Conservation (phyloP, 2,113 vertebrate genomes). For the Lampris incognitus region DNA sequence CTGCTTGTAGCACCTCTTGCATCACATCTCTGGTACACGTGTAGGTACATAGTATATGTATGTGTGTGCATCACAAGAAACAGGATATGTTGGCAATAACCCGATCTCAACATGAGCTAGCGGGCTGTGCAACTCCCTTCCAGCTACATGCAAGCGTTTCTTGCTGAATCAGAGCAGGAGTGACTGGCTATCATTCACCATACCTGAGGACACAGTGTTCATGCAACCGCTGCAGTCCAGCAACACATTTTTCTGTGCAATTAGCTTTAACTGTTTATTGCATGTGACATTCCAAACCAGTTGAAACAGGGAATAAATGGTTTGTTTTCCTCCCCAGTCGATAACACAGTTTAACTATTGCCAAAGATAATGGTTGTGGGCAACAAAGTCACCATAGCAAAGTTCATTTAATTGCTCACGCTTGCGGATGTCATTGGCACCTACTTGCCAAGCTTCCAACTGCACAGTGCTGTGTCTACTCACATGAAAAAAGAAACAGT, state of each 20-base stretch:
- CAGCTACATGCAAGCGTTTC: slow-evolving; percentile 24
- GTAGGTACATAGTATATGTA: too few species aligned
- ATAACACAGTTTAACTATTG: not conserved
- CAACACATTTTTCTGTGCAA: too few species aligned
- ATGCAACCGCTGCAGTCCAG: not conserved
- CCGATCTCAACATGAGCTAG: not conserved
- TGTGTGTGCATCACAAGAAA: too few species aligned
- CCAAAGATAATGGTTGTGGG: too few species aligned
- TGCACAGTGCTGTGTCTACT: not conserved
- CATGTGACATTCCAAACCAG: too few species aligned
- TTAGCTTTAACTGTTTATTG: too few species aligned
- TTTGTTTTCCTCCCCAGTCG: not conserved
- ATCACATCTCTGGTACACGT: too few species aligned
- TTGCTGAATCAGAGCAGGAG: slow-evolving; percentile 27
- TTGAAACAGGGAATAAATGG: too few species aligned
- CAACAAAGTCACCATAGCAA: too few species aligned
- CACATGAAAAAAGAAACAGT: not conserved
- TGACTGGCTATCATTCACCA: slow-evolving; percentile 45
- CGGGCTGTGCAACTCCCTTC: not conserved
- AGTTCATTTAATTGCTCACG: not conserved
- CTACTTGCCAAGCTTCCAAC: too few species aligned
- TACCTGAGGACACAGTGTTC: not conserved
- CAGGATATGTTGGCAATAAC: not conserved
- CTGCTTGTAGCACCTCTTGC: too few species aligned
- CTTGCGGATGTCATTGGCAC: too few species aligned